Conservation (phyloP, 2,113 vertebrate genomes). For the Corythoichthys haematopterus region DNA sequence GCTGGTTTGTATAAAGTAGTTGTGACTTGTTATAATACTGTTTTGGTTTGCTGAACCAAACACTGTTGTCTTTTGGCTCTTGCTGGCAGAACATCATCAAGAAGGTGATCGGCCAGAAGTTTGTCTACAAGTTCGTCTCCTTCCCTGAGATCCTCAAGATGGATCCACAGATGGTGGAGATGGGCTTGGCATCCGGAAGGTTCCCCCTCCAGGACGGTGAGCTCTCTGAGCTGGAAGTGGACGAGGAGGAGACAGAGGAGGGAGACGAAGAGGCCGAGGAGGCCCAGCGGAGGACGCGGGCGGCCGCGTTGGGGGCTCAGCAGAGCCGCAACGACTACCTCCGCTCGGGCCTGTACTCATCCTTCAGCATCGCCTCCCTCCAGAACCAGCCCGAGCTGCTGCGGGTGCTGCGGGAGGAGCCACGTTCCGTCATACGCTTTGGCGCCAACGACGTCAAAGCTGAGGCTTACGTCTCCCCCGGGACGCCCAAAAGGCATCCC, state of each 20-base stretch:
- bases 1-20: neutral
- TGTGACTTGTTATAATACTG: neutral
- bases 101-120: conserved; percentile 96
- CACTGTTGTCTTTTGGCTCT: neutral
- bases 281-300: conserved; percentile 66
- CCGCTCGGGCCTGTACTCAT: conserved; percentile 88
- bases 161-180: conserved; percentile 86
- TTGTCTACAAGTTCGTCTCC: conserved; percentile 96
- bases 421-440: conserved; percentile 91
- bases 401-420: conserved; percentile 82
- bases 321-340: conserved; percentile 85
- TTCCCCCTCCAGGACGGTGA: conserved; percentile 82
- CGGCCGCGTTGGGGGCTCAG: conserved; percentile 73
- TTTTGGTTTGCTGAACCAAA: neutral
- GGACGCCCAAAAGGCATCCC: conserved; percentile 76
- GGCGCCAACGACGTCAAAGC: conserved; percentile 80
- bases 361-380: conserved; percentile 87
- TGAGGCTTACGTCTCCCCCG: conserved; percentile 61
- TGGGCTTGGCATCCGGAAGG: conserved; percentile 80
- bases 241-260: conserved; percentile 77
- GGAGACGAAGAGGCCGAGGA: conserved; percentile 79
- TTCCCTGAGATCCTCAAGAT: conserved; percentile 95
- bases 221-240: conserved; percentile 70
- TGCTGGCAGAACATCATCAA: conserved; percentile 90
- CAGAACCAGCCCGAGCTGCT: conserved; percentile 80